Percentiles rank a stretch among this genome's conserved stretches.
Evolutionary conservation across 2,113 vertebrate species (phyloP).

Genomic region (Festucalex cinctus): DNA sequence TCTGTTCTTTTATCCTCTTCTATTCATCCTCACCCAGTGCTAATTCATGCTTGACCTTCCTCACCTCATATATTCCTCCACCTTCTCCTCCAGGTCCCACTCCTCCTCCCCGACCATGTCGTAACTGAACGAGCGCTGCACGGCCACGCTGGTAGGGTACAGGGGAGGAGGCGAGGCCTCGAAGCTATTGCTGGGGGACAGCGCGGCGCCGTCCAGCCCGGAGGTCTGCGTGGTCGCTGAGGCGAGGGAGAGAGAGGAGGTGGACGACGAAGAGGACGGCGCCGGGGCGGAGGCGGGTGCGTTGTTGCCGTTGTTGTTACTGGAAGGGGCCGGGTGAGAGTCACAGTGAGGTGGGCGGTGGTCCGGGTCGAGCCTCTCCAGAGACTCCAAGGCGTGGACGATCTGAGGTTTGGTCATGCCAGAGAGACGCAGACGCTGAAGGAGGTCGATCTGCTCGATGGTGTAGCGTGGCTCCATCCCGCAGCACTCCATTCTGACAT

Average conservation of each 20-base stretch:
- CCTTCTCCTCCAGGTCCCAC: conserved; percentile 81
- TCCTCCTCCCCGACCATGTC: conserved; percentile 78
- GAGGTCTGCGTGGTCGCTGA: conserved; percentile 79
- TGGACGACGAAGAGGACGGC: conserved; percentile 71
- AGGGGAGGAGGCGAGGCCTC: conserved; percentile 79
- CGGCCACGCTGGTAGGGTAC: conserved; percentile 66
- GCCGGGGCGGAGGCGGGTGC: conserved; percentile 39
- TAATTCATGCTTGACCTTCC: conserved; percentile 13
- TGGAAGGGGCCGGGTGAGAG: conserved; percentile 55
- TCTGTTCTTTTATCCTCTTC: conserved; percentile 18
- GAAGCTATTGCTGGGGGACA: conserved; percentile 79
- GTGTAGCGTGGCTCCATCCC: conserved; percentile 80
- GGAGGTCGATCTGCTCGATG: conserved; percentile 81
- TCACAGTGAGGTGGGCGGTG: conserved; percentile 69
- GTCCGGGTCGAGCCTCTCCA: conserved; percentile 78
- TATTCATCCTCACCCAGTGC: conserved; percentile 8
- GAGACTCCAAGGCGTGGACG: conserved; percentile 76
- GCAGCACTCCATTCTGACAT: conserved; percentile 76
- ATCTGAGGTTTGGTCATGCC: conserved; percentile 82
- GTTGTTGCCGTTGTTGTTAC: conserved; percentile 18
- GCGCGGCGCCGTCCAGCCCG: conserved; percentile 70
- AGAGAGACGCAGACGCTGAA: conserved; percentile 77
- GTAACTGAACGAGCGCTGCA: conserved; percentile 75
- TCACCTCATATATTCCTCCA: conserved; percentile 83
- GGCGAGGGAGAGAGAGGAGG: conserved; percentile 73